Conservation (phyloP, 2,113 vertebrate genomes). For the Pheucticus melanocephalus region DNA sequence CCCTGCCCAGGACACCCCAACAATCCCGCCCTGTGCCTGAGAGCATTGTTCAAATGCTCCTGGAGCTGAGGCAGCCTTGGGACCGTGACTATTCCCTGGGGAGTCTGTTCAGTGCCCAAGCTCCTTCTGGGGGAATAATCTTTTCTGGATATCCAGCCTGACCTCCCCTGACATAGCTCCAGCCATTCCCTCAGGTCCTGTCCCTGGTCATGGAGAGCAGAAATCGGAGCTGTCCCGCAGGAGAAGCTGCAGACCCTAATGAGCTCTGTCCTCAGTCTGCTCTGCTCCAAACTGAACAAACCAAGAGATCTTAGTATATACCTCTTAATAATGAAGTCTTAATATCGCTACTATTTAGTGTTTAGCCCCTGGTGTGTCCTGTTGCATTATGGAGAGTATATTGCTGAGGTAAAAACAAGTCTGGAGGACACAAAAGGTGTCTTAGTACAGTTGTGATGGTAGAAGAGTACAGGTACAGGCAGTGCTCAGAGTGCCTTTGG, state of each 20-base stretch:
- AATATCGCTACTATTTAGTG: background rate
- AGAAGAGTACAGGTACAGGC: background rate
- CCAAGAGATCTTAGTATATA: background rate
- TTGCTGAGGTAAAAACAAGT: background rate
- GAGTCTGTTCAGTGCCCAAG: background rate
- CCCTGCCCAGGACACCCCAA: background rate
- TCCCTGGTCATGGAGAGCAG: background rate
- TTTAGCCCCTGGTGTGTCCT: background rate
- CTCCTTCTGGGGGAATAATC: background rate
- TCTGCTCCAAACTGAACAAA: background rate
- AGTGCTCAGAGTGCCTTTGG: background rate
- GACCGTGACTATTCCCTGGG: background rate
- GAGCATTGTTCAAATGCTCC: background rate
- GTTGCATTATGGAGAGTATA: background rate
- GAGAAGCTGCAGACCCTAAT: background rate
- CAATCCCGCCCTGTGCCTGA: background rate
- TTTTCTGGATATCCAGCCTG: background rate
- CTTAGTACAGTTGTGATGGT: background rate
- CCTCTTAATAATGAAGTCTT: background rate
- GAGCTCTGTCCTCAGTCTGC: background rate
- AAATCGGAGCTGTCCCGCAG: accelerated
- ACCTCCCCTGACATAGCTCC: background rate
- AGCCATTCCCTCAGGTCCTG: background rate
- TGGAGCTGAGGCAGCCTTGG: background rate
- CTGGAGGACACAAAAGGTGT: background rate